These are phyloP conservation scores for Zapornia atra DNA, from an alignment of 2,113 vertebrate genomes.

Conservation along the genomic window DNA sequence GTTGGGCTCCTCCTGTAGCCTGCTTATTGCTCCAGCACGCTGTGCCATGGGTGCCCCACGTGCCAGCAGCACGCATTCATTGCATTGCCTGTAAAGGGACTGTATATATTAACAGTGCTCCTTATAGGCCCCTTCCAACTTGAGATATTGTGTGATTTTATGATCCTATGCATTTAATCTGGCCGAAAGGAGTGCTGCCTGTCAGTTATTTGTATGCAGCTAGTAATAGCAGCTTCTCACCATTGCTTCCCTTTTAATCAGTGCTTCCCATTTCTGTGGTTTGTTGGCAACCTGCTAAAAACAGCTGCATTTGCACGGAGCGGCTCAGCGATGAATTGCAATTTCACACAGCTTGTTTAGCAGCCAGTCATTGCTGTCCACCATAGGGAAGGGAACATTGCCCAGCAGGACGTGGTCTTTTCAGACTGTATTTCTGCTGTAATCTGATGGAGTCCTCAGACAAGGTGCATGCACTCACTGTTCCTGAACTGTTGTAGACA, in stretches of 20 bases:
- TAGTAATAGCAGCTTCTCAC: neutral
- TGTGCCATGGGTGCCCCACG: accelerated
- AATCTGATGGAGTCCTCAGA: neutral
- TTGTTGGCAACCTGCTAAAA: neutral
- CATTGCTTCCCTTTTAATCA: neutral
- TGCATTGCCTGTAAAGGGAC: neutral
- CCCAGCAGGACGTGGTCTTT: neutral
- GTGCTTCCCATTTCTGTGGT: neutral
- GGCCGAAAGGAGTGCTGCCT: neutral
- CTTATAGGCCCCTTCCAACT: neutral
- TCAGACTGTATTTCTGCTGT: neutral
- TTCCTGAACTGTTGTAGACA: neutral
- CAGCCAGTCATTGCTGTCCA: neutral
- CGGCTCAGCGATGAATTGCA: neutral
- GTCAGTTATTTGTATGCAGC: neutral
- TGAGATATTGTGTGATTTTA: neutral
- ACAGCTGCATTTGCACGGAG: neutral
- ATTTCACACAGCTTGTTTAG: neutral
- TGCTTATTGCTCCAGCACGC: neutral
- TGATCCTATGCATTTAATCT: neutral
- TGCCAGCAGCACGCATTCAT: accelerated
- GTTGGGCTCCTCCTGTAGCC: neutral
- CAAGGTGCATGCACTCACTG: neutral
- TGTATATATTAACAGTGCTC: neutral
- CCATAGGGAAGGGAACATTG: neutral